A percentile compares a stretch with the other conserved stretches of the same genome.
These are phyloP conservation scores for Chrysemys picta DNA, from an alignment of 2,113 vertebrate species.

Conservation along the genomic window DNA sequence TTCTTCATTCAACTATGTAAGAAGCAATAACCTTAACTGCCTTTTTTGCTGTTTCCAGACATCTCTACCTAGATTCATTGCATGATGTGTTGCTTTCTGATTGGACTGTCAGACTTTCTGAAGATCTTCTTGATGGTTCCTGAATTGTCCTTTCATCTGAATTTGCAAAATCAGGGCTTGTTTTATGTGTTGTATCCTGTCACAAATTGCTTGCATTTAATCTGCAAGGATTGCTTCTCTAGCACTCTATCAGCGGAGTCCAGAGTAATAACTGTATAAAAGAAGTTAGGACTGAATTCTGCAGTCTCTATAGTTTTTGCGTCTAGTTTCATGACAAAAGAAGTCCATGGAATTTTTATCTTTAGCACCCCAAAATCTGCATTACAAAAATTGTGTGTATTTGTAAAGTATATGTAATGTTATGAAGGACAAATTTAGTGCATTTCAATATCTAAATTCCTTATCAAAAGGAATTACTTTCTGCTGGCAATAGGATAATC, in stretches of 20 bases:
- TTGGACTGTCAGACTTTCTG: slow-evolving; percentile 45
- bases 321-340: slow-evolving; percentile 20
- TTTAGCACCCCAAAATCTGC: background rate
- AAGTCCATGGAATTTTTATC: background rate
- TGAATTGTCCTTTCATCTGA: background rate
- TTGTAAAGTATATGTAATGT: background rate
- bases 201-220: slow-evolving; percentile 27
- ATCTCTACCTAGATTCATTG: background rate
- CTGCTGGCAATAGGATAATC: background rate
- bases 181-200: slow-evolving; percentile 10
- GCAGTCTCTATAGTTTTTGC: background rate
- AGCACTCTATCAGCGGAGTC: background rate
- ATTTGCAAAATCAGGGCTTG: slow-evolving; percentile 12
- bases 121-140: background rate
- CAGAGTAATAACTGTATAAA: slow-evolving; percentile 40
- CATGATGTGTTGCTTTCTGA: slow-evolving; percentile 41
- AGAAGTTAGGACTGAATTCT: slow-evolving; percentile 18
- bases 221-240: slow-evolving; percentile 23
- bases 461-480: background rate
- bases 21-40: slow-evolving; percentile 31
- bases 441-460: background rate
- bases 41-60: slow-evolving; percentile 32
- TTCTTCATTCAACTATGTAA: slow-evolving; percentile 25
- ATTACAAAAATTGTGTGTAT: background rate
- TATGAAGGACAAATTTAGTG: background rate